Evolutionary conservation across 2,113 vertebrate species (phyloP), one percentile per base, ranked within the genome.

Genomic region (Ictidomys tridecemlineatus): DNA sequence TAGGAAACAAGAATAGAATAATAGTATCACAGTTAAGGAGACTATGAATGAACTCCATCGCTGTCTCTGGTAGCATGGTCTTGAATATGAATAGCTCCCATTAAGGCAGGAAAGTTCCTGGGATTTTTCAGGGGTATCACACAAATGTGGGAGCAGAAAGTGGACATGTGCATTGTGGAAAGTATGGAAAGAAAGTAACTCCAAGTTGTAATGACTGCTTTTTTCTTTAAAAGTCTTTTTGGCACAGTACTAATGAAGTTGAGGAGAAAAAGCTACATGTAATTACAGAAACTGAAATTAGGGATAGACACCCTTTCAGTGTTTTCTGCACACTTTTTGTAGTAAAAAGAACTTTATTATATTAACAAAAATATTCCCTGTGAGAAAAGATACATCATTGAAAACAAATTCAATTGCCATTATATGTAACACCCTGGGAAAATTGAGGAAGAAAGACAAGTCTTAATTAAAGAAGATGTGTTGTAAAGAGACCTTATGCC

Each of bases 261-360:
- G 34, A 69, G 12, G 39, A 76, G 6, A 51, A 63, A 93, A 83
- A 30, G 12, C 8, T 45, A 28, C 45, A 80, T 5, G 11, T 67
- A 77, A 72, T 72, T 39, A 70, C 13, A 70, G 32, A 56, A 80
- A 74, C 34, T 94, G 6, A 77, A 85, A 28, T 22, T 70, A 67
- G 65, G 26, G 26, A 12, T 61, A 80, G 48, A 86, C 80, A 67
- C 16, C 18, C 20, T 72, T 79, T 61, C 58, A 26, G 8, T 24
- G 20, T 61, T 61, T 61, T 61, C 58, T 61, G 58, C 7, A 24
- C 58, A 26, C 16, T 12, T 79, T 94, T 79, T 78, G 86, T 63
- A 45, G 83, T 26, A 83, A 87, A 93, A 61, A 61, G 69, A 83
- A 90, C 79, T 74, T 56, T 63, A 58, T 93, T 69, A 63, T 51